phyloP scores from a whole-genome alignment of 2,888 invertebrate genomes.

The Cyrtodaria siliqua region DNA sequence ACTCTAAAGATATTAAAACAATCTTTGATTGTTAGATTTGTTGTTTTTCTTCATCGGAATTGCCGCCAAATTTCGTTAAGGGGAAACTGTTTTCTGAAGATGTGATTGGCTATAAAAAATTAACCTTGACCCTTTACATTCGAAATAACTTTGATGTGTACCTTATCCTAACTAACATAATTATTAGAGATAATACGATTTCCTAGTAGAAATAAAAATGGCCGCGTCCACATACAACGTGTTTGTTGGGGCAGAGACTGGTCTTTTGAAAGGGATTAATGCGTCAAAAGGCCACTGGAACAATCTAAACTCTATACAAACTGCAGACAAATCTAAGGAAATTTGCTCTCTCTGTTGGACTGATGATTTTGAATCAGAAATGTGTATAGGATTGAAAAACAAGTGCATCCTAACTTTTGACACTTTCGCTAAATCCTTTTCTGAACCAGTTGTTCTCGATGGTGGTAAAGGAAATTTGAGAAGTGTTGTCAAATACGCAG shows the following conservation, averaged over 20 bases:
- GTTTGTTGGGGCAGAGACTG: slow-evolving; percentile 83
- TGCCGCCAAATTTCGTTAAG: slow-evolving; percentile 42
- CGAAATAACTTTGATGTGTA: no score
- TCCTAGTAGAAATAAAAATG: slow-evolving; percentile 62
- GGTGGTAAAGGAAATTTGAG: slow-evolving; percentile 80
- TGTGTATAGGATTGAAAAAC: slow-evolving; percentile 84
- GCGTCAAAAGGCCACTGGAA: slow-evolving; percentile 72
- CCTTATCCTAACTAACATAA: no score
- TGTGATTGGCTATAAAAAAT: slow-evolving; percentile 27
- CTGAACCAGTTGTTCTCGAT: slow-evolving; percentile 69
- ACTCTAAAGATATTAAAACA: no score
- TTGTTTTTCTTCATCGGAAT: slow-evolving; percentile 10
- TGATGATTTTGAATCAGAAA: slow-evolving; percentile 74
- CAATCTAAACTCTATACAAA: slow-evolving; percentile 78
- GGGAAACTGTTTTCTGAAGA: not conserved
- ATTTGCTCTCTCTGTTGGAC: slow-evolving; percentile 85
- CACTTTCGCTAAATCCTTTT: slow-evolving; percentile 65
- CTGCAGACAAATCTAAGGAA: slow-evolving; percentile 80
- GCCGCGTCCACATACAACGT: slow-evolving; percentile 77
- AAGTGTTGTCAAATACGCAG: slow-evolving; percentile 68
- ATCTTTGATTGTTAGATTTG: not conserved
- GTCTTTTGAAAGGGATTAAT: slow-evolving; percentile 82
- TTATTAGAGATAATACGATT: no score
- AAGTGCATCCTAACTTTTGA: slow-evolving; percentile 69
- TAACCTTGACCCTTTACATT: no score